Base-by-base conservation (phyloP, 2,113 vertebrate genomes). In the Pholis gunnellus region DNA sequence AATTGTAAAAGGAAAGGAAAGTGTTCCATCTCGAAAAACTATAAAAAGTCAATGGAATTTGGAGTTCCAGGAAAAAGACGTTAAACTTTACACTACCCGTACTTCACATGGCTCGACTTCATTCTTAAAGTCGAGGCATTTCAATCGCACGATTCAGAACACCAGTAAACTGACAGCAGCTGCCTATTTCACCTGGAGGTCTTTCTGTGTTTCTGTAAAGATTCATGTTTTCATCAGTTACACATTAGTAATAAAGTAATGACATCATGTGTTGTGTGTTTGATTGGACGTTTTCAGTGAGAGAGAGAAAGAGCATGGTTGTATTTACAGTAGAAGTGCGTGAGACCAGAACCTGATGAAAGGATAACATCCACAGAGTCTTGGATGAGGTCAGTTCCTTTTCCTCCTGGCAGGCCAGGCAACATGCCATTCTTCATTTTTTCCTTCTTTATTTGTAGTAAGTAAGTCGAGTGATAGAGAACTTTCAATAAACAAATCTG, bases 341-440 rank as follows among this genome's bases (percentile, higher is more conserved):
- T 86, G 80, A 89, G 66, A 56, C 34, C 2, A 65, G 20, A 25
- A 5, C 3, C 76, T 81, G 72, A 83, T 81, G 14, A 82, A 73
- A 14, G 6, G 73, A 84, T 71, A 63, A 75, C n/a, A 80, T 42
- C 29, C 44, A 17, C 38, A 40, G 63, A 60, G 4, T 46, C 11
- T 61, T 50, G 3, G 38, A 14, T 36, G 2, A 72, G 17, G 18
- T 56, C 40, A 81, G 6, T 66, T 86, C 14, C 79, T 9, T 83
- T 87, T 84, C 70, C 76, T 77, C 61, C 22, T 27, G 29, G 29
- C 52, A 40, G 31, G 81, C 83, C 77, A 86, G 88, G 61, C 34
- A 70, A 82, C 66, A 81, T 61, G 54, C 2, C 14, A 40, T n/a
- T 79, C 36, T 74, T 82, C 54, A 57, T 64, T 61, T 31, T 54